Conservation (phyloP, 2,797 vertebrate genomes). For the Parauchenoglanis ngamensis region DNA sequence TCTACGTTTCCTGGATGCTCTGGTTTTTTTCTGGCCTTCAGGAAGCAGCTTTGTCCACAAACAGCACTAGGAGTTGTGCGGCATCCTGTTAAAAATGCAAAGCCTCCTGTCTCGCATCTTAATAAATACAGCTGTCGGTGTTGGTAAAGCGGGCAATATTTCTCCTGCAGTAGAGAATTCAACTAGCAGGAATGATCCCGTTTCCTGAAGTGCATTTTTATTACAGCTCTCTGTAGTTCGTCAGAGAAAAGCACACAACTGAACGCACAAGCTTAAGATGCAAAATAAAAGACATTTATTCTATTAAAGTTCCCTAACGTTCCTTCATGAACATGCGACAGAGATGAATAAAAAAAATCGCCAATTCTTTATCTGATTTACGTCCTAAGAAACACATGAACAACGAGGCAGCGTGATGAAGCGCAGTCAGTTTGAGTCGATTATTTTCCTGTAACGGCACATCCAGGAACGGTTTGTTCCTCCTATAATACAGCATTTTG, state of each 20-base stretch:
- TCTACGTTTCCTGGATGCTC: conserved; percentile 9
- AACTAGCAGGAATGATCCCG: too few species aligned
- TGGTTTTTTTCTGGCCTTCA: not conserved
- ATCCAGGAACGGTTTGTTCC: not conserved
- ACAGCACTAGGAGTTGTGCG: not conserved
- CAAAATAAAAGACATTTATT: not conserved
- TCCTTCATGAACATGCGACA: not conserved
- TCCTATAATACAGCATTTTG: not conserved
- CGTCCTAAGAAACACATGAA: not conserved
- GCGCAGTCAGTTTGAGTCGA: not conserved
- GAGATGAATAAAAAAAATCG: not conserved
- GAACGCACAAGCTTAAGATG: not conserved
- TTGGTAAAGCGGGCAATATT: not conserved
- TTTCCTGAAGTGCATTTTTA: not conserved
- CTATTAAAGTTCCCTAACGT: not conserved
- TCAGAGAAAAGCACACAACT: not conserved
- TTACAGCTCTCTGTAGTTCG: not conserved
- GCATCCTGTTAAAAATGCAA: not conserved
- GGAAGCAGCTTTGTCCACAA: not conserved
- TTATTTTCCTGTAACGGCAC: too few species aligned
- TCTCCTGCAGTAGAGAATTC: not conserved
- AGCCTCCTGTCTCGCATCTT: not conserved
- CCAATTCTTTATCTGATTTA: not conserved
- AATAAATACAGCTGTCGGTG: not conserved
- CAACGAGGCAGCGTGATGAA: not conserved